Evolutionary conservation across 2,888 invertebrate species (phyloP), one percentile per base, ranked within the genome.

Genomic region (Euclidia mi): DNA sequence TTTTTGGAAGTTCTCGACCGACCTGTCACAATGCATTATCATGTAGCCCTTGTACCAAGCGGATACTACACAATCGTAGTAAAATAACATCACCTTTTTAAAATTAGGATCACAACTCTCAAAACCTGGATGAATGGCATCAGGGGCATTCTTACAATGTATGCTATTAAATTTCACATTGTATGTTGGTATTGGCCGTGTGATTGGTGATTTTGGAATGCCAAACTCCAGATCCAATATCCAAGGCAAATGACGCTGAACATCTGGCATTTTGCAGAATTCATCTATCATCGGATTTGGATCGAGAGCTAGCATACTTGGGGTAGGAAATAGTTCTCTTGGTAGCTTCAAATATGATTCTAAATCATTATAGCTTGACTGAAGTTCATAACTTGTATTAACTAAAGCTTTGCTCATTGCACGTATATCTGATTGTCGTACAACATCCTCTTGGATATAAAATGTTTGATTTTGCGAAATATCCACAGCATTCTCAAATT

Each of bases 221-320:
- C 91, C 91, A 57, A 87, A 89, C 56, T 91, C 91, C 12, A 92
- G 71, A 64, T 92, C 92, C 48, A 91, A 67, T 29, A 92, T 70
- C 91, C 91, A 91, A 29, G 82, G 59, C 0, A 68, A 58, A 46
- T 89, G 80, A 14, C 65, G 70, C 14, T 62, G 46, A 2, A 90
- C 32, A 66, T 83, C 69, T 0, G 66, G n/a, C 15, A 82, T 34
- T 66, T 76, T 85, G 63, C 92, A 92, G 29, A 92, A 82, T 41
- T 84, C 84, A 66, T 91, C 85, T 65, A 92, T 90, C 1, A 91
- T 64, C 1, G 78, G 71, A 82, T 91, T 92, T 0, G 91, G 89
- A 69, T 91, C 86, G 10, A 90, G 37, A 0, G 65, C 44, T 3
- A 87, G 42, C 79, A 74, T 85, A 56, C 75, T 82, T n/a, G 89